Conservation (phyloP, 1,140 invertebrate genomes). For the Cyrtorhinus lividipennis region DNA sequence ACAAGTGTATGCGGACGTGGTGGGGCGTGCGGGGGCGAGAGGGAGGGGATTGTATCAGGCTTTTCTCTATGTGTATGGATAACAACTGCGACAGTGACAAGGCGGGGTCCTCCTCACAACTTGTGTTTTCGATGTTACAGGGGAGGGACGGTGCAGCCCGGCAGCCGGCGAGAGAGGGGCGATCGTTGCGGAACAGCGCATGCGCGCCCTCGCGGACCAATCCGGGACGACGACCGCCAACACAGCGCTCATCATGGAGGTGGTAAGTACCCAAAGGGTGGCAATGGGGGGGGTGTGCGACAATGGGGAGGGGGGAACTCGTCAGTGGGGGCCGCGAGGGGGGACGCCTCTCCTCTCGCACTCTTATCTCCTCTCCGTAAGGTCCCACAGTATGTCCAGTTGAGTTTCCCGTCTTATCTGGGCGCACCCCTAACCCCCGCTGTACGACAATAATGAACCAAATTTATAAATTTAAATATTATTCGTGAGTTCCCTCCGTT, state of each 20-base stretch:
- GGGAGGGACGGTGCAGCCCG: conserved; percentile 13
- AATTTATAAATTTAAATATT: no score
- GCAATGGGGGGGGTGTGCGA: neutral
- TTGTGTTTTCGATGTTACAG: conserved; percentile 14
- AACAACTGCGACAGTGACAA: neutral
- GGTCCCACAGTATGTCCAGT: neutral
- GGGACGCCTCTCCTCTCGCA: neutral
- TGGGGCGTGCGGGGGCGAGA: neutral
- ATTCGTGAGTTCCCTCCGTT: no score
- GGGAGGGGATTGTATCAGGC: neutral
- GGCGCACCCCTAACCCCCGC: no score
- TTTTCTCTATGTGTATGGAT: neutral
- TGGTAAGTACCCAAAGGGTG: conserved; percentile 11
- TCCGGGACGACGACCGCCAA: conserved; percentile 8
- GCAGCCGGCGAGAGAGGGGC: conserved; percentile 12
- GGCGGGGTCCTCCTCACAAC: no score
- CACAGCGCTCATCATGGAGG: conserved; percentile 13
- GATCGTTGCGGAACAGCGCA: conserved; percentile 2
- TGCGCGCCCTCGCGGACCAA: conserved; percentile 11
- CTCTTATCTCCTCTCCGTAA: neutral
- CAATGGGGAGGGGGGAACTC: neutral
- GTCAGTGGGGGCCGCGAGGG: neutral
- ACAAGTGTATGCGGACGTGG: neutral
- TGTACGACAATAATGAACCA: no score
- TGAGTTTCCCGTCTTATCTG: neutral